A percentile compares a stretch with the other conserved stretches of the same genome.
These are phyloP conservation scores for Anseranas semipalmata DNA, from an alignment of 2,113 vertebrate genomes.

Conservation along the genomic window DNA sequence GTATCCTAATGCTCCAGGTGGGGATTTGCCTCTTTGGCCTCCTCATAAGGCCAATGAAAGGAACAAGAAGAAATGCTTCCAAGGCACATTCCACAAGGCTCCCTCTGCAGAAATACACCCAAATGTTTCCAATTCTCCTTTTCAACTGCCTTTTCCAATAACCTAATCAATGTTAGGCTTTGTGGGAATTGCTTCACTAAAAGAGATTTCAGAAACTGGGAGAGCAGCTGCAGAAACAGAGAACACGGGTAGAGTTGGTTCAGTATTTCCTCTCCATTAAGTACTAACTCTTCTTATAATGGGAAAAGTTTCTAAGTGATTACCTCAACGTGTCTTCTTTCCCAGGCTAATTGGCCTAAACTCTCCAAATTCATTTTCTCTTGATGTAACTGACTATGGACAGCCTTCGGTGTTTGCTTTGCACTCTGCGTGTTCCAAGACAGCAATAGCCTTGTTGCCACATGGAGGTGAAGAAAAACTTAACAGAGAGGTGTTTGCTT, in stretches of 20 bases:
- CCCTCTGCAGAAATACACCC: not conserved
- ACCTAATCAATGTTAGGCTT: not conserved
- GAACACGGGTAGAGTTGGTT: not conserved
- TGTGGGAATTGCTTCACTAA: not conserved
- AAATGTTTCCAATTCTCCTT: not conserved
- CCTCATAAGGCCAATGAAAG: not conserved
- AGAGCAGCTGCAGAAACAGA: not conserved
- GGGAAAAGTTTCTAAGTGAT: not conserved
- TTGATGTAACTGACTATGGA: not conserved
- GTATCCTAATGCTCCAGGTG: not conserved
- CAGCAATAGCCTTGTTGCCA: not conserved
- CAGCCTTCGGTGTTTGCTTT: not conserved
- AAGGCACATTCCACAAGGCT: not conserved
- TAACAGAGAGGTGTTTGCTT: not conserved
- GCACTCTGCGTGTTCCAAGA: not conserved
- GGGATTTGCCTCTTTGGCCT: not conserved
- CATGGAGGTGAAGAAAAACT: not conserved
- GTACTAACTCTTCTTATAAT: not conserved
- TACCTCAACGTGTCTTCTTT: not conserved
- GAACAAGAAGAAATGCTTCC: not conserved
- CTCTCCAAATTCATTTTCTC: not conserved
- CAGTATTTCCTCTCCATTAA: not conserved
- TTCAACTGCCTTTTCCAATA: not conserved
- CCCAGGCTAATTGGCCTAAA: not conserved
- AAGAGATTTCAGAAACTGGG: not conserved